These are phyloP conservation scores for Hydroisotoma schaefferi DNA, from an alignment of 2,888 invertebrate species.

Conservation along the genomic window DNA sequence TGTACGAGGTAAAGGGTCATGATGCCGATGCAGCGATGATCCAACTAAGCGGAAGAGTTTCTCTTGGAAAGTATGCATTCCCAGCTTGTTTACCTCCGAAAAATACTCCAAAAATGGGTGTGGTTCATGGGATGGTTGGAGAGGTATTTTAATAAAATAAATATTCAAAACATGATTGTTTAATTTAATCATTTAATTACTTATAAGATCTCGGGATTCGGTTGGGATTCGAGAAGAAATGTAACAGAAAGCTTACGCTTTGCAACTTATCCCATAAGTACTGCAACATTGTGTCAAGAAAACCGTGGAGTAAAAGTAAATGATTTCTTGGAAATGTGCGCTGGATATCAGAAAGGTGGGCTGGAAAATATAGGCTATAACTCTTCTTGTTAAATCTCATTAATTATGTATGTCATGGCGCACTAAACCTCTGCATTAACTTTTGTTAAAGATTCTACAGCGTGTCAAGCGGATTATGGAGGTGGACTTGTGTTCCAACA, in stretches of 20 bases:
- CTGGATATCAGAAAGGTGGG: slow-evolving; percentile 37
- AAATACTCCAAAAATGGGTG: slow-evolving; percentile 27
- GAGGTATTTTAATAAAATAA: slow-evolving; percentile 21
- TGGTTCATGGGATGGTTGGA: slow-evolving; percentile 28
- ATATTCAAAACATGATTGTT: not conserved
- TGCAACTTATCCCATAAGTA: slow-evolving; percentile 28
- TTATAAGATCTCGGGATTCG: slow-evolving; percentile 32
- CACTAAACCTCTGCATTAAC: no score
- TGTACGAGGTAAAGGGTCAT: slow-evolving; percentile 25
- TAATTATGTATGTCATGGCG: not conserved
- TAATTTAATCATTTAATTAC: not conserved
- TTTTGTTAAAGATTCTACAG: slow-evolving; percentile 18
- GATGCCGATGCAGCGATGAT: slow-evolving; percentile 34
- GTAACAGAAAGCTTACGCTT: slow-evolving; percentile 30
- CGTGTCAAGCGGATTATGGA: slow-evolving; percentile 29
- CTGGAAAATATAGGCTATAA: no score
- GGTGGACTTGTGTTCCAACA: slow-evolving; percentile 23
- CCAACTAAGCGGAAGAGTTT: slow-evolving; percentile 24
- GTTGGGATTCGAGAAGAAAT: slow-evolving; percentile 36
- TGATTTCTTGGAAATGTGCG: slow-evolving; percentile 36
- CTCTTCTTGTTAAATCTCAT: not conserved
- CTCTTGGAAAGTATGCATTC: slow-evolving; percentile 19
- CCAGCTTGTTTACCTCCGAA: slow-evolving; percentile 33
- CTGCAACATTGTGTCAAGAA: slow-evolving; percentile 29
- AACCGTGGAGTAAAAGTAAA: slow-evolving; percentile 31